These are phyloP conservation scores for Piaya cayana DNA, from an alignment of 2,113 vertebrate species.

Conservation along the genomic window DNA sequence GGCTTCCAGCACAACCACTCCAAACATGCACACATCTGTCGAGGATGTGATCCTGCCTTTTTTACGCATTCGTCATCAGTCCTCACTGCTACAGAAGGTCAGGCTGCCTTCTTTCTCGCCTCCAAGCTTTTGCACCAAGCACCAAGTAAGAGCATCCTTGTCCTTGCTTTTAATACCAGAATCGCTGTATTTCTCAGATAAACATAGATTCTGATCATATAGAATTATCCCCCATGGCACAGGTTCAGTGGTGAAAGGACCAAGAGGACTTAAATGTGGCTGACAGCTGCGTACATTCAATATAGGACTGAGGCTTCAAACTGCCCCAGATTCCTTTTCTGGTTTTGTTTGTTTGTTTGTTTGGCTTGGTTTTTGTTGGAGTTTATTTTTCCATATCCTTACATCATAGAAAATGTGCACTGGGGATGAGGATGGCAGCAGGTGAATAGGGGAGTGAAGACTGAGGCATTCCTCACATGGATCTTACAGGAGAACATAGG, in stretches of 20 bases:
- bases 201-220: not conserved
- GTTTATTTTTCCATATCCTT: not conserved
- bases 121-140: not conserved
- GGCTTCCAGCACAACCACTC: not conserved
- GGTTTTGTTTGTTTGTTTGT: not conserved
- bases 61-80: not conserved
- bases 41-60: not conserved
- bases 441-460: not conserved
- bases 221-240: not conserved
- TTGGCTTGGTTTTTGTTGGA: not conserved
- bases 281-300: not conserved
- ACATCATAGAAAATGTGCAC: accelerated
- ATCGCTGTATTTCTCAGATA: not conserved
- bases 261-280: not conserved
- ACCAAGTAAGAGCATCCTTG: not conserved
- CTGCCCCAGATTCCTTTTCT: not conserved
- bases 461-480: not conserved
- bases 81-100: not conserved
- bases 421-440: not conserved
- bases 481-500: not conserved
- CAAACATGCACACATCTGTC: not conserved
- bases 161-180: not conserved
- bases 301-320: not conserved
- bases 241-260: not conserved
- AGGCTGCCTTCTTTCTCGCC: not conserved